Base-by-base conservation (phyloP, 2,113 vertebrate genomes). In the Pipa parva region DNA sequence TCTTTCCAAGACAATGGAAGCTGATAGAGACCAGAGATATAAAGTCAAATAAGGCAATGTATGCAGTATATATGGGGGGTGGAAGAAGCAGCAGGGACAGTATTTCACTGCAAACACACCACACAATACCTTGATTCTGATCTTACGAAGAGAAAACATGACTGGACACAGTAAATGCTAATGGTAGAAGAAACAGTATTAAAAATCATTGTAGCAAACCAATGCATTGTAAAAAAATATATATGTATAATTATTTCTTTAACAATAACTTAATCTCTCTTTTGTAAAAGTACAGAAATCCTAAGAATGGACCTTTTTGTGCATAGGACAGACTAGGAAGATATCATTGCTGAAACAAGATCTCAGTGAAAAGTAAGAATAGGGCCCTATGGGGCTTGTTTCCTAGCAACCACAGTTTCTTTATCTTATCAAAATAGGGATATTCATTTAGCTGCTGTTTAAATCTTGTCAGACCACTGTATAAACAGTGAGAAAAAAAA, bases 71-170 rank as follows among this genome's bases (percentile, higher is more conserved):
- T n/a, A n/a, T n/a, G n/a, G n/a, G n/a, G n/a, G n/a, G n/a, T n/a
- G n/a, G n/a, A 7, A 36, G 33, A 13, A 42, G 15, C n/a, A 42
- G 39, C 15, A 42, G 17, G 39, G 39, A 31, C 11, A 33, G 18
- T 15, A 25, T 9, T 77, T 67, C 79, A 81, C 63, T 71, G 67
- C 77, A 89, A 79, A 80, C 83, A 77, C 42, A 72, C 77, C 0
- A 5, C 75, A 77, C 77, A 82, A 83, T 93, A 94, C 93, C 93
- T 98, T 92, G 58, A 90, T 88, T 87, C 88, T 92, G 84, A 89
- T 85, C 84, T 95, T 93, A 90, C 88, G 88, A 84, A 93, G 92
- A 37, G 91, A 89, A 79, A 89, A 84, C 92, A 97, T 93, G 90
- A 73, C 79, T 86, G 72, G 82, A 74, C 76, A 81, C 85, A 81